A percentile compares a stretch with the other conserved stretches of the same genome.
Conservation (phyloP, 2,888 invertebrate genomes). For the Heteromyza rotundicornis region DNA sequence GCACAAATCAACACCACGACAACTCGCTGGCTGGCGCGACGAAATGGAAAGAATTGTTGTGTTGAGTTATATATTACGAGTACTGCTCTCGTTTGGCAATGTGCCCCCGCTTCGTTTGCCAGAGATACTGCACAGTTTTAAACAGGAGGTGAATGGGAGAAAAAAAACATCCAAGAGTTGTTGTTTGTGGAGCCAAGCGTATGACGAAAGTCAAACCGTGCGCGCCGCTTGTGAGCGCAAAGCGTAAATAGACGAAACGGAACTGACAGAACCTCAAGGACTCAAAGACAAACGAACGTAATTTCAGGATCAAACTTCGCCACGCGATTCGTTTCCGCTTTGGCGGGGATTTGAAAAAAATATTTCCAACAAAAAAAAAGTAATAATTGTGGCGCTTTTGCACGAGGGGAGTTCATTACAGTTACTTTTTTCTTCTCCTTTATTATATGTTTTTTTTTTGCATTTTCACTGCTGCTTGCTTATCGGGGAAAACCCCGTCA, state of each 20-base stretch:
- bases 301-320: conserved; percentile 48
- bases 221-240: background rate
- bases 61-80: conserved; percentile 4
- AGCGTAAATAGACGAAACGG: conserved; percentile 1
- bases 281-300: conserved; percentile 40
- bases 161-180: conserved; percentile 9
- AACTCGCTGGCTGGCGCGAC: conserved; percentile 51
- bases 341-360: conserved; percentile 20
- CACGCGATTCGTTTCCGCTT: conserved; percentile 30
- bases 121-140: background rate
- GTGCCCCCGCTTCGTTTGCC: background rate
- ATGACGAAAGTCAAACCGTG: conserved; percentile 36
- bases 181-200: conserved; percentile 43
- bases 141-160: no score
- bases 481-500: conserved; percentile 28
- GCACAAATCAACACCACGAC: background rate
- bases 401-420: conserved; percentile 20
- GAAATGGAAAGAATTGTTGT: conserved; percentile 54
- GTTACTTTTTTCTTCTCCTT: background rate
- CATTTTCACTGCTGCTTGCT: conserved; percentile 20
- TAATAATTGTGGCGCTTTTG: conserved; percentile 20
- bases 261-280: conserved; percentile 38
- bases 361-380: conserved; percentile 20
- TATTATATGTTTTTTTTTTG: background rate
- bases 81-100: background rate